Percentiles rank a stretch among this genome's conserved stretches.
Evolutionary conservation across 2,113 vertebrate genomes (phyloP).

Genomic region (Pyrgilauda ruficollis): DNA sequence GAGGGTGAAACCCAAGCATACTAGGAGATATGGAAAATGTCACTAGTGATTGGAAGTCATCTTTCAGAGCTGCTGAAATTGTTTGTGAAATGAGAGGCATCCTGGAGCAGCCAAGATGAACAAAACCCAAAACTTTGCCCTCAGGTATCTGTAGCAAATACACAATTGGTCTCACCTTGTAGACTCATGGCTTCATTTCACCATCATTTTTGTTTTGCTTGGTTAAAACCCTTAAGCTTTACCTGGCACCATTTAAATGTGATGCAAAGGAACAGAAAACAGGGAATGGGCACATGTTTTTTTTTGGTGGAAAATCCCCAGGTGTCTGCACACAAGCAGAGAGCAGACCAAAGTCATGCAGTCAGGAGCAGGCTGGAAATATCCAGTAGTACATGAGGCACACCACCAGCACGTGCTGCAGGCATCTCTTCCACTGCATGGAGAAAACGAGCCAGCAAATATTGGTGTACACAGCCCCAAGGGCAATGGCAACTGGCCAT

Average conservation of each 20-base stretch:
- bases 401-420: neutral
- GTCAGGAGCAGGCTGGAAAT: neutral
- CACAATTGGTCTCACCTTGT: accelerated
- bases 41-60: neutral
- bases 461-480: neutral
- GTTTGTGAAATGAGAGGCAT: neutral
- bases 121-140: neutral
- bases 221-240: neutral
- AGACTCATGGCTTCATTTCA: neutral
- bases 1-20: neutral
- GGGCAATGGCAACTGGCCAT: neutral
- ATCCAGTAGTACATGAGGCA: neutral
- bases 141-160: neutral
- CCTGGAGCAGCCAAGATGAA: neutral
- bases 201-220: neutral
- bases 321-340: neutral
- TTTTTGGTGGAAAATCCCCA: neutral
- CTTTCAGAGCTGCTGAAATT: neutral
- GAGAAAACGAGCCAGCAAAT: neutral
- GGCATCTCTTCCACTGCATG: neutral
- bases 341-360: neutral
- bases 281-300: neutral
- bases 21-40: neutral
- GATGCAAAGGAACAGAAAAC: neutral
- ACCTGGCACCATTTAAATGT: neutral